Conservation (phyloP, 1,140 invertebrate species). For the Odontomachus brunneus region DNA sequence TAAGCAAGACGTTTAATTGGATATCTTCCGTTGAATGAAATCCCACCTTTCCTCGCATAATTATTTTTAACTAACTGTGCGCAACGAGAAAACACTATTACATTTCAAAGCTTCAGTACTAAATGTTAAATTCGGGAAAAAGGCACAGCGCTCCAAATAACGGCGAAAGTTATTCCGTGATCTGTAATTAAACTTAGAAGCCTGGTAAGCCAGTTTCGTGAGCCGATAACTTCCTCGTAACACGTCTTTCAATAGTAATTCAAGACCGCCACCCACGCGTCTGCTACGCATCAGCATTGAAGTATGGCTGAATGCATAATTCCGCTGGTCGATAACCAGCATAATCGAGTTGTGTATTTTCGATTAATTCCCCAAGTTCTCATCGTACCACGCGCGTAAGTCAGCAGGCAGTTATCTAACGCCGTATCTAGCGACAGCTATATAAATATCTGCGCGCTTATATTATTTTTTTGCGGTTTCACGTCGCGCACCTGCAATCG, state of each 20-base stretch:
- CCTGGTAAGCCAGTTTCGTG: not conserved
- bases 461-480: constrained; percentile 12
- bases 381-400: not conserved
- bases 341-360: constrained; percentile 30
- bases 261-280: constrained; percentile 58
- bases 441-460: constrained; percentile 25
- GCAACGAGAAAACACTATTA: too few relatives aligned
- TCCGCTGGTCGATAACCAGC: constrained; percentile 42
- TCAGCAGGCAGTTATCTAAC: not conserved
- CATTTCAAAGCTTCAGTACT: too few relatives aligned
- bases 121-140: too few relatives aligned
- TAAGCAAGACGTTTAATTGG: not conserved
- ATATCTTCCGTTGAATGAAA: too few relatives aligned
- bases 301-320: constrained; percentile 52
- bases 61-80: too few relatives aligned
- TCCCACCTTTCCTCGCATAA: too few relatives aligned
- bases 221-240: constrained; percentile 35
- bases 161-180: not conserved
- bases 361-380: constrained; percentile 19
- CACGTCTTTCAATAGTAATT: constrained; percentile 40
- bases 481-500: constrained; percentile 10
- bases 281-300: constrained; percentile 50
- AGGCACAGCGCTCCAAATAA: not conserved
- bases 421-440: constrained; percentile 8
- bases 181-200: constrained; percentile 20